These are phyloP conservation scores for Romanogobio albipinnatus DNA, from an alignment of 2,113 vertebrate genomes.

Conservation along the genomic window DNA sequence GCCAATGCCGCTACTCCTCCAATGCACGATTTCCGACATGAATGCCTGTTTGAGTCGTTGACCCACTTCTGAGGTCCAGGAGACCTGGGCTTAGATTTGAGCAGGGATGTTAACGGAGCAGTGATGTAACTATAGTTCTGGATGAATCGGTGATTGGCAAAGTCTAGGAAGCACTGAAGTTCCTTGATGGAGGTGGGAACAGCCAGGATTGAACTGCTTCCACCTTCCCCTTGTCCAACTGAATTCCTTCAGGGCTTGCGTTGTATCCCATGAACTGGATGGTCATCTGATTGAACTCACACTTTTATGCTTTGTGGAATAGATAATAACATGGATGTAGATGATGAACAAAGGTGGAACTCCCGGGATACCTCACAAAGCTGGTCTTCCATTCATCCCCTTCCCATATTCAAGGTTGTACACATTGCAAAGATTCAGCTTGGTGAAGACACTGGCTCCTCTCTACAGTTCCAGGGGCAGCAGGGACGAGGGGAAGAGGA, in stretches of 20 bases:
- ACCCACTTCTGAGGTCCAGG: not conserved
- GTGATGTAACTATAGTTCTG: not conserved
- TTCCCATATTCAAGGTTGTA: too few species aligned
- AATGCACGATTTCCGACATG: not conserved
- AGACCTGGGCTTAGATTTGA: not conserved
- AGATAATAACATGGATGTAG: not conserved
- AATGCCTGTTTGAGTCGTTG: not conserved
- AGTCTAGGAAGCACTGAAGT: not conserved
- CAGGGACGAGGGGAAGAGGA: too few species aligned
- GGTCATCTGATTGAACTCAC: not conserved
- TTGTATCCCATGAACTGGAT: too few species aligned
- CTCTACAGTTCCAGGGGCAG: too few species aligned
- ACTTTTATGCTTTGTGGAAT: not conserved
- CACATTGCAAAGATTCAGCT: too few species aligned
- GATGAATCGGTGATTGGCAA: not conserved
- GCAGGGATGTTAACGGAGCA: not conserved
- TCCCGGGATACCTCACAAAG: not conserved
- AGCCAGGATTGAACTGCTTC: not conserved
- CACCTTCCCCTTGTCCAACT: not conserved
- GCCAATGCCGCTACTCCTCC: too few species aligned
- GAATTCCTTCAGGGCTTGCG: not conserved
- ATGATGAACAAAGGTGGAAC: not conserved
- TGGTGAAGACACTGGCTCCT: too few species aligned
- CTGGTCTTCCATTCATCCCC: too few species aligned
- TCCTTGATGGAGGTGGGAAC: not conserved